Percentiles rank a stretch among this genome's conserved stretches.
phyloP scores from a whole-genome alignment of 92 coral and sea anemone species.

The Zoanthus sociatus region DNA sequence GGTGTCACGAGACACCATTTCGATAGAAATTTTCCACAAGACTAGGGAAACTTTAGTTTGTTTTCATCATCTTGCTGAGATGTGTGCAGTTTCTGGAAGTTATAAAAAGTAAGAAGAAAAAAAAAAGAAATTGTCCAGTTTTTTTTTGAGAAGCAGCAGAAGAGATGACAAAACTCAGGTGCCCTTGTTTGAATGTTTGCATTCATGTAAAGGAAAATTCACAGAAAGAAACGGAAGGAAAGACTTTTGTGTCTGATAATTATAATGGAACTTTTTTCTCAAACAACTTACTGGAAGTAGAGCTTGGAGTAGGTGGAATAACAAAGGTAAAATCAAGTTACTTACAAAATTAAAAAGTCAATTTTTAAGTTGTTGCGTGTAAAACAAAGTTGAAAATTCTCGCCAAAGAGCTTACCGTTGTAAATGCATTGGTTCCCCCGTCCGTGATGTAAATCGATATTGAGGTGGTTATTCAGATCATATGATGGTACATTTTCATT shows the following conservation, averaged over 20 bases:
- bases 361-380: not conserved
- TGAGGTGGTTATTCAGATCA: not conserved
- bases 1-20: constrained; percentile 23
- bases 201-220: constrained; percentile 79
- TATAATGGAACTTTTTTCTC: constrained; percentile 73
- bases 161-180: constrained; percentile 81
- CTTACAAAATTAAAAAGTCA: no score
- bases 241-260: constrained; percentile 69
- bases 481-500: not conserved
- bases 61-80: not conserved
- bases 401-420: not conserved
- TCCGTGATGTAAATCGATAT: not conserved
- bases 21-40: not conserved
- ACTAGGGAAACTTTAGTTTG: not conserved
- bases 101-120: not conserved
- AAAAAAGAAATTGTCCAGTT: not conserved
- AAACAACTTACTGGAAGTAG: constrained; percentile 79
- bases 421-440: not conserved
- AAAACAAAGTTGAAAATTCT: not conserved
- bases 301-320: constrained; percentile 97
- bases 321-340: constrained; percentile 70
- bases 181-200: constrained; percentile 86
- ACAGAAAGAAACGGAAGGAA: constrained; percentile 79
- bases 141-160: not conserved
- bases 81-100: not conserved